These are phyloP conservation scores for Phymanthus crucifer DNA, from an alignment of 92 coral and sea anemone species.

Conservation along the genomic window DNA sequence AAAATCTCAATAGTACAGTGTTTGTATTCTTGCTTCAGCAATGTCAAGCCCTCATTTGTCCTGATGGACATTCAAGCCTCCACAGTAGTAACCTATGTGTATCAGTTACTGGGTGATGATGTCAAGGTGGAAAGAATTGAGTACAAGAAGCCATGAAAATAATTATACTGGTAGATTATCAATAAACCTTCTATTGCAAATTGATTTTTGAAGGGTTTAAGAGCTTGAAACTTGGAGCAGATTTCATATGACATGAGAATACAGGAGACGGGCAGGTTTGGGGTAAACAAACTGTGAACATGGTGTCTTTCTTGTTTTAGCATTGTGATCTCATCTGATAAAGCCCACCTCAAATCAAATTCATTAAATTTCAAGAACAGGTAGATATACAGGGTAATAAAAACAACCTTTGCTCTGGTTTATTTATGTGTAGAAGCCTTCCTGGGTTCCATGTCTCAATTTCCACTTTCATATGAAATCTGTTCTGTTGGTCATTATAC, in stretches of 20 bases:
- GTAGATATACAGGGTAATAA: too few species aligned
- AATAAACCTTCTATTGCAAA: neutral
- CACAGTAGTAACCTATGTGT: constrained; percentile 94
- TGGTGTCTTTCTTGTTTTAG: neutral
- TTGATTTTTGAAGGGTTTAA: neutral
- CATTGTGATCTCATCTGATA: too few species aligned
- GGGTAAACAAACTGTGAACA: neutral
- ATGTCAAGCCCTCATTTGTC: constrained; percentile 86
- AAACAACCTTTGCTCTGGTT: too few species aligned
- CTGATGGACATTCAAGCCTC: constrained; percentile 98
- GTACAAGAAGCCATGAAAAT: constrained; percentile 81
- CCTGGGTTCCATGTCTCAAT: too few species aligned
- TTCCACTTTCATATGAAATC: too few species aligned
- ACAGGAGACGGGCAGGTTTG: neutral
- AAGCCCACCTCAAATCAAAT: too few species aligned
- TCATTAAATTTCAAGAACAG: too few species aligned
- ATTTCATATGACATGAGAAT: neutral
- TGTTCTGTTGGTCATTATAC: too few species aligned
- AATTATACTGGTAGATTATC: neutral
- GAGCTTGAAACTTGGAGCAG: neutral
- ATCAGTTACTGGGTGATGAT: constrained; percentile 89
- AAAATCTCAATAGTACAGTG: too few species aligned
- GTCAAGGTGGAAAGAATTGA: constrained; percentile 99
- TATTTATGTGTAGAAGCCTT: too few species aligned
- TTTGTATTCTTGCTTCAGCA: constrained; percentile 52